A percentile compares a stretch with the other conserved stretches of the same genome.
These are phyloP conservation scores for Epistrophe eligans DNA, from an alignment of 2,888 invertebrate species.

Conservation along the genomic window DNA sequence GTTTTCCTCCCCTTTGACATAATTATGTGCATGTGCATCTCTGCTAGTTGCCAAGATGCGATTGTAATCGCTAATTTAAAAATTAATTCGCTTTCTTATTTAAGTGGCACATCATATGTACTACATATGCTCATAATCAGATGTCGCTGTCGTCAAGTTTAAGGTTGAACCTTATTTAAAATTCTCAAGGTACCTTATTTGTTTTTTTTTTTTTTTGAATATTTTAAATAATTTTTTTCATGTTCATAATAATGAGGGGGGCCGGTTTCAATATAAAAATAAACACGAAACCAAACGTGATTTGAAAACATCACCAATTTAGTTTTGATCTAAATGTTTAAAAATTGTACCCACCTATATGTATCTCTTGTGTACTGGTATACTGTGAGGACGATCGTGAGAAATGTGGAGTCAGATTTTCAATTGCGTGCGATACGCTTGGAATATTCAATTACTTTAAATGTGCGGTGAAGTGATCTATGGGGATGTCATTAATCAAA, in stretches of 20 bases:
- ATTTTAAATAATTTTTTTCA: conserved; percentile 44
- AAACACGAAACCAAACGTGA: conserved; percentile 41
- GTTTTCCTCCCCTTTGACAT: background rate
- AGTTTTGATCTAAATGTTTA: conserved; percentile 54
- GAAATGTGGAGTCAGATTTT: conserved; percentile 53
- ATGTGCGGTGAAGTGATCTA: conserved; percentile 64
- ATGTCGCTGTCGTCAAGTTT: conserved; percentile 1
- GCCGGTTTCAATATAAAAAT: background rate
- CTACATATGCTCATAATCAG: conserved; percentile 17
- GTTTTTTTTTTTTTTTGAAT: conserved; percentile 2
- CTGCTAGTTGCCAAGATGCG: background rate
- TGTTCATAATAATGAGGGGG: conserved; percentile 54
- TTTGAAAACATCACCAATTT: conserved; percentile 44
- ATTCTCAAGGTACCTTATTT: conserved; percentile 42
- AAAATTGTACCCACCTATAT: conserved; percentile 24
- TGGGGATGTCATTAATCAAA: conserved; percentile 72
- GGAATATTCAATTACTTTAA: conserved; percentile 70
- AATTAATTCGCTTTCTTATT: conserved; percentile 53
- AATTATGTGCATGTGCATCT: conserved; percentile 1
- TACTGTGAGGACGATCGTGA: conserved; percentile 49
- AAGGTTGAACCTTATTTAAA: conserved; percentile 30
- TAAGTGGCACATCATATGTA: conserved; percentile 27
- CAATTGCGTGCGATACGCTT: conserved; percentile 60
- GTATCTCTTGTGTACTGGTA: background rate
- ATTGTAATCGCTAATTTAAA: conserved; percentile 61